Conservation (phyloP, 2,888 invertebrate species). For the Isotomurus palustris region DNA sequence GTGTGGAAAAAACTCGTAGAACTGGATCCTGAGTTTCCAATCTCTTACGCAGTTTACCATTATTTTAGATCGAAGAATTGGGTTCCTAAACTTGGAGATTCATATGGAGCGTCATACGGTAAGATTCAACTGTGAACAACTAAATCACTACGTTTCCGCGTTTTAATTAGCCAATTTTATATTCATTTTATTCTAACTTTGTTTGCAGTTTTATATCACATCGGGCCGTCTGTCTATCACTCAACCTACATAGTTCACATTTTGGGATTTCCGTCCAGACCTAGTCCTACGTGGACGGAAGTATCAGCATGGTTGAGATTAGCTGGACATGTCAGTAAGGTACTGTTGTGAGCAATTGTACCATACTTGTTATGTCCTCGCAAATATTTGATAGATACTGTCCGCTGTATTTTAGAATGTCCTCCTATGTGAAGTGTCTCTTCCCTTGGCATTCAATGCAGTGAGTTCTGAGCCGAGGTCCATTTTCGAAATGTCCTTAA, state of each 20-base stretch:
- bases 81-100: constrained; percentile 39
- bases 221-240: constrained; percentile 40
- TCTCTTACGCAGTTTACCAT: constrained; percentile 42
- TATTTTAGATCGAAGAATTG: constrained; percentile 44
- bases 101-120: constrained; percentile 41
- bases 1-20: constrained; percentile 36
- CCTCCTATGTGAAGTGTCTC: constrained; percentile 37
- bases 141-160: too few species aligned
- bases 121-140: constrained; percentile 14
- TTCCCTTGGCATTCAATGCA: constrained; percentile 32
- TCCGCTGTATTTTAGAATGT: constrained; percentile 19
- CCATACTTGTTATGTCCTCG: background rate
- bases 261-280: constrained; percentile 30
- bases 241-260: constrained; percentile 39
- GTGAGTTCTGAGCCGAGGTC: constrained; percentile 36
- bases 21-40: constrained; percentile 36
- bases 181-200: background rate
- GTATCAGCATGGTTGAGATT: constrained; percentile 37
- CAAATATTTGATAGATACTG: background rate
- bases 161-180: too few species aligned
- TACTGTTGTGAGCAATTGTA: background rate
- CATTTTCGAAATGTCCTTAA: constrained; percentile 35
- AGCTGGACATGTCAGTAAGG: constrained; percentile 37
- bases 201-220: constrained; percentile 38
- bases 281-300: constrained; percentile 37